A percentile compares a stretch with the other conserved stretches of the same genome.
phyloP scores from a whole-genome alignment of 1,140 invertebrate species.

The Antheraea pernyi region DNA sequence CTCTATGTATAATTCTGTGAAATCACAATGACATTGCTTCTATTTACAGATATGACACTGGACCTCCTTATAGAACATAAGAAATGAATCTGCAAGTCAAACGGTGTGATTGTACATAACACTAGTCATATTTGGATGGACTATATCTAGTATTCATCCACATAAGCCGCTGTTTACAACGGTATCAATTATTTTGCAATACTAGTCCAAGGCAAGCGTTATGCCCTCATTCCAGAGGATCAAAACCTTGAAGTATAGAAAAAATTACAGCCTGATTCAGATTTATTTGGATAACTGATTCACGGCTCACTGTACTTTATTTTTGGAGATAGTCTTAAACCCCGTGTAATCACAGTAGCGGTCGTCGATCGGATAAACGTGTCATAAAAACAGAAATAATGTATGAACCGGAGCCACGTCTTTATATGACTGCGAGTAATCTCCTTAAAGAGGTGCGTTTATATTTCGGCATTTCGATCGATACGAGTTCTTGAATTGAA shows the following conservation, averaged over 20 bases:
- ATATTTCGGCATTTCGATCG: neutral
- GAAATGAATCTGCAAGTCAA: neutral
- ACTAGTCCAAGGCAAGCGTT: neutral
- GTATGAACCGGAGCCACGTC: too few species aligned
- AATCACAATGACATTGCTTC: slow-evolving; percentile 10
- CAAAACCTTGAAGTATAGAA: neutral
- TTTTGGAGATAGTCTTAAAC: neutral
- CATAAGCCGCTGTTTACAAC: neutral
- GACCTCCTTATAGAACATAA: neutral
- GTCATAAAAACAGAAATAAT: too few species aligned
- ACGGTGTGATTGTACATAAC: neutral
- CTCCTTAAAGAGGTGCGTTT: neutral
- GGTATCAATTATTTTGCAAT: neutral
- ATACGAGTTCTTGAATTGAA: neutral
- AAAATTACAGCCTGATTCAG: neutral
- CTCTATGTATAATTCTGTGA: slow-evolving; percentile 8
- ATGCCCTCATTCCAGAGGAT: neutral
- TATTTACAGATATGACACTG: slow-evolving; percentile 11
- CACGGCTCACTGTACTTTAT: neutral
- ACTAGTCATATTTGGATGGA: neutral
- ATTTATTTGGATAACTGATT: slow-evolving; percentile 3
- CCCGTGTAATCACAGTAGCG: neutral
- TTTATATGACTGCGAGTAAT: neutral
- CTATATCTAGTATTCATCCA: neutral
- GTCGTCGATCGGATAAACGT: neutral